Evolutionary conservation across 2,797 vertebrate genomes (phyloP), one percentile per base, ranked within the genome.

Genomic region (Phalloptychus januarius): DNA sequence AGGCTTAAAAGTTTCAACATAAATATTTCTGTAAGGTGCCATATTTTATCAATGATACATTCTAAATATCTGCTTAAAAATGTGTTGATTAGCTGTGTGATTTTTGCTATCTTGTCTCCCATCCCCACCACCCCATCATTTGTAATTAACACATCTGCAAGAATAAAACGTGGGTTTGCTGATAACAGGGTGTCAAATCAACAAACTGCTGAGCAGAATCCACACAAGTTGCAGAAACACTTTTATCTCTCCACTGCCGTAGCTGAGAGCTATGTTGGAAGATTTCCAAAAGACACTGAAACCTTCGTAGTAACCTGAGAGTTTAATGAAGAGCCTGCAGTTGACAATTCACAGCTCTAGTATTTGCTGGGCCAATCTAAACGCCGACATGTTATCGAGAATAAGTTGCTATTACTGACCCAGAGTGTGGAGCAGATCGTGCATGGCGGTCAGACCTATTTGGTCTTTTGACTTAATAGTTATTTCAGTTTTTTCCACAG

Each of bases 101-200:
- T 76, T 72, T 77, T 28, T 18, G 16, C 54, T 65, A 20, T 38
- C 25, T 70, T 77, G 58, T 54, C 78, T 58, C 50, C 5, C n/a
- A n/a, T n/a, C n/a, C n/a, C n/a, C n/a, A n/a, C n/a, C n/a, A n/a
- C 48, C 50, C 50, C 50, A 52, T 58, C 15, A 15, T 67, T 78
- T 85, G 40, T 81, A 75, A 78, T 83, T 67, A 79, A 52, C 36
- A 74, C 44, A 77, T 78, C 50, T 79, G 63, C 25, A 76, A 58
- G 50, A 80, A 76, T 84, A 16, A 15, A 48, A 38, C 74, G 72
- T 45, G 25, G 50, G 5, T 23, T 5, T 75, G 50, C 69, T 71
- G n/a, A 63, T 75, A 58, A 33, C 63, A 61, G 13, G 63, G 63
- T 77, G 79, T 72, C 18, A 79, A 83, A 70, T 79, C 23, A 50